Base-by-base conservation (phyloP, 1,140 invertebrate species). In the Drosophila arawakana region DNA sequence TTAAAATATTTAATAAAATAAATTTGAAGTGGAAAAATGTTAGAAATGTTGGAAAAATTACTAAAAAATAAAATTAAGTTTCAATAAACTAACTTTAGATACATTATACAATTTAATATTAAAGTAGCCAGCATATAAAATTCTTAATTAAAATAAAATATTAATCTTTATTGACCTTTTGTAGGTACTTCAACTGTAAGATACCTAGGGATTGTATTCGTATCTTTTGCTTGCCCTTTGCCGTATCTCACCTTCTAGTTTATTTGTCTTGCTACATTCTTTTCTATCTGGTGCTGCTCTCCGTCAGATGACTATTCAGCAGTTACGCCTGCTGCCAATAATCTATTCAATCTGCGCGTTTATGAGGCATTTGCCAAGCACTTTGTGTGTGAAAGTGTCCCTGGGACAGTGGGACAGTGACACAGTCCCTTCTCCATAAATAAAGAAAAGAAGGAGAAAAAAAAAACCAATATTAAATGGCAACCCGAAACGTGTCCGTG, bases 271-370 rank as follows among this genome's bases (percentile, higher is more conserved):
- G 18, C 47, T 25, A 30, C 25, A 30, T 30, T 2, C 2, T 5
- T 3, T 2, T 30, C 25, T 30, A 6, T 30, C 10, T 50, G 21
- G 4, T 50, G 21, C 18, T 49, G 18, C 18, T 25, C 8, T 49
- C 10, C 10, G 18, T 52, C 43, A 57, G 39, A 68, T 54, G 18
- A 21, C 7, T 44, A 15, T 25, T 63, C 43, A 46, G 11, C 43
- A 59, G 49, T 15, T 72, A 50, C 65, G 73, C 67, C 43, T 52
- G 52, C 59, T 60, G 62, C 34, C 65, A 57, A 69, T 63, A 46
- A 73, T 69, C 65, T 61, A 43, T 60, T 74, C 65, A 77, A 77
- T 77, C 72, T 65, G 43, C 13, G 70, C 68, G 41, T 70, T 80
- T 76, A 70, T 68, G 62, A 73, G 50, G 41, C 30, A 77, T 77